Percentiles rank a stretch among this genome's conserved stretches.
phyloP scores from a whole-genome alignment of 2,113 vertebrate genomes.

The Triplophysa siluroides region DNA sequence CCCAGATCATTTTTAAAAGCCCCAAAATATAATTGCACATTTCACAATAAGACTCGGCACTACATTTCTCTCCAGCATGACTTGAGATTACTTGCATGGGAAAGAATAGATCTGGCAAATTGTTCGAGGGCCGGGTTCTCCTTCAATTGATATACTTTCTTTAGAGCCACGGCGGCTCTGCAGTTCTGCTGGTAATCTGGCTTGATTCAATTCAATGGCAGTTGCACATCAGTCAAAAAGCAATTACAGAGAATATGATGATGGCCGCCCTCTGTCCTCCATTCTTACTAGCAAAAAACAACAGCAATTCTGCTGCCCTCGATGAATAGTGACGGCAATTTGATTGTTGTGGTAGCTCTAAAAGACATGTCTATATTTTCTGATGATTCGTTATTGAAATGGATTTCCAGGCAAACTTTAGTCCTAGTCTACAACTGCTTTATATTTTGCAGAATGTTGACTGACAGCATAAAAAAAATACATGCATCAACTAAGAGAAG shows the following conservation, averaged over 20 bases:
- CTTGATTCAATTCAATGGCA: slow-evolving; percentile 50
- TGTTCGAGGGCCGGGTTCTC: slow-evolving; percentile 34
- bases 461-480: slow-evolving; percentile 17
- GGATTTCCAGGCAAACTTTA: slow-evolving; percentile 28
- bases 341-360: slow-evolving; percentile 37
- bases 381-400: slow-evolving; percentile 36
- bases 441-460: slow-evolving; percentile 26
- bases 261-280: slow-evolving; percentile 41
- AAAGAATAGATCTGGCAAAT: slow-evolving; percentile 39
- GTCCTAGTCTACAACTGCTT: slow-evolving; percentile 24
- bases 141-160: slow-evolving; percentile 48
- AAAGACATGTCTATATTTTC: slow-evolving; percentile 43
- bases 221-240: slow-evolving; percentile 52
- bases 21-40: neutral
- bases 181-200: slow-evolving; percentile 46
- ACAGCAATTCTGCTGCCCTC: slow-evolving; percentile 34
- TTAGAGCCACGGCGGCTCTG: slow-evolving; percentile 33
- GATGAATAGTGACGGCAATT: slow-evolving; percentile 42
- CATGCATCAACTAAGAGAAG: slow-evolving; percentile 30
- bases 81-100: slow-evolving; percentile 36
- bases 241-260: slow-evolving; percentile 56
- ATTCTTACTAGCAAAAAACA: slow-evolving; percentile 43
- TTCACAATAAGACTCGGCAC: neutral
- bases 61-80: slow-evolving; percentile 12
- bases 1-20: slow-evolving; percentile 22